Percentiles rank a stretch among this genome's conserved stretches.
phyloP scores from a whole-genome alignment of 2,888 invertebrate genomes.

The Uloborus plumipes region DNA sequence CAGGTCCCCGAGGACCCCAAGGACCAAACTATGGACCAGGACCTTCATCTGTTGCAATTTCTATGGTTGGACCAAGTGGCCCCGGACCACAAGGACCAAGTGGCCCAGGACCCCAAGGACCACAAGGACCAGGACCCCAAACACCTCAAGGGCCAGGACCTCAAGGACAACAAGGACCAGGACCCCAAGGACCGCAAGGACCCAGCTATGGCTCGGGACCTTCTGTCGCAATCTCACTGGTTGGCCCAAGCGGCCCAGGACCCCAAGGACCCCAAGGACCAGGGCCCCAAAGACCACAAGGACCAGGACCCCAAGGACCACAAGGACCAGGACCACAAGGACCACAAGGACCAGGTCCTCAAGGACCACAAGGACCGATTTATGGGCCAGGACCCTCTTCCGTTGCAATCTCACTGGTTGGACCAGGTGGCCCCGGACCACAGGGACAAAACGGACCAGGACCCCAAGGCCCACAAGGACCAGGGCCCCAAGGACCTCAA shows the following conservation, averaged over 20 bases:
- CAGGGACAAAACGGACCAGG: background rate
- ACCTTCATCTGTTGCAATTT: too few relatives aligned
- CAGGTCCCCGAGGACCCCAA: background rate
- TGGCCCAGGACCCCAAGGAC: background rate
- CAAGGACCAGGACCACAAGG: background rate
- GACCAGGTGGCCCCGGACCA: background rate
- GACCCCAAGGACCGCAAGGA: background rate
- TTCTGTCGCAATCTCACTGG: too few relatives aligned
- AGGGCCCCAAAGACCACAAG: background rate
- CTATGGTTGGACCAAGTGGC: background rate
- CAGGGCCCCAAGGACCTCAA: background rate
- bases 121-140: background rate
- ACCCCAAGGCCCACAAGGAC: background rate
- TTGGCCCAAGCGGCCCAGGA: background rate
- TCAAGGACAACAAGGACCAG: background rate
- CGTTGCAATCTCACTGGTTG: background rate
- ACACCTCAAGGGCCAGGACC: background rate
- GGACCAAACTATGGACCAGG: too few relatives aligned
- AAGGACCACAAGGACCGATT: background rate
- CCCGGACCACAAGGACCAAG: background rate
- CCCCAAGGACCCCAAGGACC: background rate
- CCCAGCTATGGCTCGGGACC: too few relatives aligned
- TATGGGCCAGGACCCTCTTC: background rate
- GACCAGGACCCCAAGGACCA: background rate
- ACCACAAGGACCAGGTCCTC: background rate